phyloP scores from a whole-genome alignment of 2,888 invertebrate species.

The Entomobrya proxima region DNA sequence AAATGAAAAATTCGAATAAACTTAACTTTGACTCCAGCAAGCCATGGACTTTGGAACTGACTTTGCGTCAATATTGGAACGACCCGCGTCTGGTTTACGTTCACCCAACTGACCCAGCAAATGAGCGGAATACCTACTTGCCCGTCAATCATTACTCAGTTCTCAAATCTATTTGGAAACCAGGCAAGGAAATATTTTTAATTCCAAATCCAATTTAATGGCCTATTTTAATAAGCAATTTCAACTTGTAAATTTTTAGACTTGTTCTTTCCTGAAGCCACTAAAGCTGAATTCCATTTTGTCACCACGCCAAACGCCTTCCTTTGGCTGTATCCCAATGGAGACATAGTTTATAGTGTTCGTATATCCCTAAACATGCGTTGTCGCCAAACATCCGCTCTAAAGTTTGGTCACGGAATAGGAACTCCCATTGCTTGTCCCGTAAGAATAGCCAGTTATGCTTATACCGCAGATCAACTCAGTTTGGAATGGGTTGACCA shows the following conservation, averaged over 20 bases:
- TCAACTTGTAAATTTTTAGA: too few species aligned
- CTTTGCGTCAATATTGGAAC: background rate
- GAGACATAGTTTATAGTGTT: background rate
- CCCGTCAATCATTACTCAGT: background rate
- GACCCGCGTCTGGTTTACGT: background rate
- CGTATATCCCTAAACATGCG: background rate
- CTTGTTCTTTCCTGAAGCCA: background rate
- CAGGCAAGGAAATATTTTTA: too few species aligned
- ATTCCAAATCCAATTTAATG: too few species aligned
- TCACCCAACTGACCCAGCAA: too few species aligned
- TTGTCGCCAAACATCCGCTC: background rate
- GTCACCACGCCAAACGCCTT: background rate
- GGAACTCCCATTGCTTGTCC: background rate
- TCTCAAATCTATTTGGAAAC: background rate
- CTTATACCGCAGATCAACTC: background rate
- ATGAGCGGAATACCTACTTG: background rate
- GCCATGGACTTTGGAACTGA: background rate
- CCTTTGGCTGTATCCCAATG: background rate
- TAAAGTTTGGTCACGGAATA: conserved; percentile 5
- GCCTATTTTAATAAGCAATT: too few species aligned
- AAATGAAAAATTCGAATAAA: background rate
- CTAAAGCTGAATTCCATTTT: background rate
- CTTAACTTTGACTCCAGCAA: background rate
- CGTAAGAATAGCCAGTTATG: background rate
- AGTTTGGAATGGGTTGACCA: background rate